Evolutionary conservation across 2,113 vertebrate species (phyloP).

Genomic region (Bothrops jararaca): DNA sequence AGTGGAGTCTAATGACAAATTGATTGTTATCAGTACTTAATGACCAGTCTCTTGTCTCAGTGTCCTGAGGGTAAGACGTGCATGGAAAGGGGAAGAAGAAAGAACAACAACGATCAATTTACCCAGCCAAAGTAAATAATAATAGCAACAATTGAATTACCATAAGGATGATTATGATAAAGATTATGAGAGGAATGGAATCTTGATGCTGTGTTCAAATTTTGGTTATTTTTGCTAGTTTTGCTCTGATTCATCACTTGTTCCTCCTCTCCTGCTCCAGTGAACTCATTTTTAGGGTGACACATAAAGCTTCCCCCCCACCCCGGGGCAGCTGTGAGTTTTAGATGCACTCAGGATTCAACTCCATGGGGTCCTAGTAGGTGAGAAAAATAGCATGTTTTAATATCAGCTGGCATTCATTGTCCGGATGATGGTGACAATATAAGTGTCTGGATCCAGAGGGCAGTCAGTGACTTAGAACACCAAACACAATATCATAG

Average conservation of each 20-base stretch:
- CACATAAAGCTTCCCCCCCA: no score
- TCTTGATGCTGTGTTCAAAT: conserved; percentile 39
- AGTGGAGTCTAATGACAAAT: conserved; percentile 60
- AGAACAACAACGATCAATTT: conserved; percentile 5
- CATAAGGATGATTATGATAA: conserved; percentile 30
- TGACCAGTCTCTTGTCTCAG: conserved; percentile 59
- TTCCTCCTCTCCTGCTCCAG: not conserved
- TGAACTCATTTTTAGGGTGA: no score
- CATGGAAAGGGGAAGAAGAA: conserved; percentile 21
- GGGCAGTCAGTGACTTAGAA: no score
- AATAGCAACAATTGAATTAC: conserved; percentile 26
- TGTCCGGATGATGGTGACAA: no score
- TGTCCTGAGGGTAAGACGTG: conserved; percentile 33
- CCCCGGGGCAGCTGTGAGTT: no score
- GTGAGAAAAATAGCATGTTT: no score
- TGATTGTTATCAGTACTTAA: conserved; percentile 69
- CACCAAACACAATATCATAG: no score
- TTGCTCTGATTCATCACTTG: not conserved
- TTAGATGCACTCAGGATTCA: no score
- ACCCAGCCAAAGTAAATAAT: conserved; percentile 51
- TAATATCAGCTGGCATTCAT: no score
- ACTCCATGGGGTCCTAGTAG: no score
- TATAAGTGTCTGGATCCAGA: no score
- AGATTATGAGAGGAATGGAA: not conserved
- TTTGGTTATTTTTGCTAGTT: not conserved